Percentiles rank a stretch among this genome's conserved stretches.
Conservation (phyloP, 2,797 vertebrate species). For the Thripadectes ignobilis region DNA sequence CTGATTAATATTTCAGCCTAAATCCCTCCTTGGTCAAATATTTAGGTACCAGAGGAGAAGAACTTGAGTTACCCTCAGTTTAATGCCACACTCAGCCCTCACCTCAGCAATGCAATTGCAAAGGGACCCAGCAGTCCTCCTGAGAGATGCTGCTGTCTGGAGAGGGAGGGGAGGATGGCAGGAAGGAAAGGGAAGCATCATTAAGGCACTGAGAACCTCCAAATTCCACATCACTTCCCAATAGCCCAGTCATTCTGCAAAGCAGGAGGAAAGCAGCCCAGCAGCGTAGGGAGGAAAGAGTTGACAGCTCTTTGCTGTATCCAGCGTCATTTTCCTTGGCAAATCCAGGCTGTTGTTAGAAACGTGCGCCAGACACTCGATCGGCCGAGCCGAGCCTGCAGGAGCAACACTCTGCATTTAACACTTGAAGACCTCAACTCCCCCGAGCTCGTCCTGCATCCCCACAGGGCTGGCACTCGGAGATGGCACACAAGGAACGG, state of each 20-base stretch:
- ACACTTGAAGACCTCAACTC: constrained; percentile 31
- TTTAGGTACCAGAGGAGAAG: background rate
- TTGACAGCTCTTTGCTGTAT: constrained; percentile 17
- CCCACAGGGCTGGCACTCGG: background rate
- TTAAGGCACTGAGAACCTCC: background rate
- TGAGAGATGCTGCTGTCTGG: rapidly evolving
- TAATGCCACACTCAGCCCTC: rapidly evolving
- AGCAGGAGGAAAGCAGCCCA: background rate
- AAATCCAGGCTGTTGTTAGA: background rate
- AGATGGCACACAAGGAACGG: too few relatives aligned
- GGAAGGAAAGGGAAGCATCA: background rate
- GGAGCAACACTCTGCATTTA: background rate
- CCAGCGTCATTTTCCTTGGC: constrained; percentile 24
- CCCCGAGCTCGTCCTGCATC: background rate
- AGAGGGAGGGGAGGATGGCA: rapidly evolving
- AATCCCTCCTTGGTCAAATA: background rate
- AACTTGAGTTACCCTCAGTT: background rate
- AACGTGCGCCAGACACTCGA: background rate
- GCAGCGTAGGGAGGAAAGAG: constrained; percentile 1
- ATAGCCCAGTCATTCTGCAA: rapidly evolving
- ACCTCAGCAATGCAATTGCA: rapidly evolving
- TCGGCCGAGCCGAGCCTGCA: background rate
- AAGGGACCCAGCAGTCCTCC: rapidly evolving
- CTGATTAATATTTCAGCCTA: background rate
- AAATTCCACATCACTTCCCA: rapidly evolving